Conservation (phyloP, 2,797 vertebrate genomes). For the Tarsius wallacei region DNA sequence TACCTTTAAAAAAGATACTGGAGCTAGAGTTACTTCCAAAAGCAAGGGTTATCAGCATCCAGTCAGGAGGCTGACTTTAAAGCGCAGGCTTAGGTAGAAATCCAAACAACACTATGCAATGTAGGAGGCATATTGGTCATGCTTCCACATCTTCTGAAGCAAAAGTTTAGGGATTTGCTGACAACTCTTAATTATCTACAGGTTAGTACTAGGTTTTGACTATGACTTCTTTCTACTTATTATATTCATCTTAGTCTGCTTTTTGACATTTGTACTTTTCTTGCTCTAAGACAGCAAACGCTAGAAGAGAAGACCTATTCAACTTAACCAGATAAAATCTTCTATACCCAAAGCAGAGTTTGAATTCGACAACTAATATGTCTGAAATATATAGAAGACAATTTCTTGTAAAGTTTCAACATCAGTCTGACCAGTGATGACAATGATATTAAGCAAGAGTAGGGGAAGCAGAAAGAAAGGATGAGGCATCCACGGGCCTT, state of each 20-base stretch:
- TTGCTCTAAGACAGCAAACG: conserved; percentile 23
- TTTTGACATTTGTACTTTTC: conserved; percentile 41
- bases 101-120: conserved; percentile 1
- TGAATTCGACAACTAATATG: not conserved
- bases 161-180: conserved; percentile 39
- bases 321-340: conserved; percentile 43
- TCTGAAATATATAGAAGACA: conserved; percentile 29
- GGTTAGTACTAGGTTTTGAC: not conserved
- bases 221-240: not conserved
- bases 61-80: conserved; percentile 49
- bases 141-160: not conserved
- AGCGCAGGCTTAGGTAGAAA: conserved; percentile 25
- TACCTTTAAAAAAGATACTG: not conserved
- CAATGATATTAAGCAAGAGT: not conserved
- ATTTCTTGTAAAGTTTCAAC: not conserved
- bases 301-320: not conserved
- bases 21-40: not conserved
- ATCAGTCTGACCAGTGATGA: not conserved
- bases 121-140: not conserved
- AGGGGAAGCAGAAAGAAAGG: not conserved
- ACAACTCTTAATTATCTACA: conserved; percentile 39
- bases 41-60: conserved; percentile 6
- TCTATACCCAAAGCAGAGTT: not conserved
- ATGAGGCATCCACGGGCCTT: not conserved
- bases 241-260: conserved; percentile 1